Evolutionary conservation across 2,797 vertebrate genomes (phyloP).

Genomic region (Onychomys torridus): DNA sequence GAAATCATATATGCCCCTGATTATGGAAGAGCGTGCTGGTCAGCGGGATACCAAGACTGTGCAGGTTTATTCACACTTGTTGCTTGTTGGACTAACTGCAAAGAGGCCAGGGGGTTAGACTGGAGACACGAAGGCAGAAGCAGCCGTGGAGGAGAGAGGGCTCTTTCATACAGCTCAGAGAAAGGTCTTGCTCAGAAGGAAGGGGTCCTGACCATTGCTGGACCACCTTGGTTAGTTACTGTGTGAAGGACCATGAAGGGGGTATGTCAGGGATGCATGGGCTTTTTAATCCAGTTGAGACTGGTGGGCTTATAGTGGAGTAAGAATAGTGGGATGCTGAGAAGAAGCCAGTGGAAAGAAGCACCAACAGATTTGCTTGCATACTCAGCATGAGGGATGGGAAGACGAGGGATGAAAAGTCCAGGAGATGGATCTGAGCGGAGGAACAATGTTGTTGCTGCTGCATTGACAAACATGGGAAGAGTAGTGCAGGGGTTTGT

Average conservation of each 20-base stretch:
- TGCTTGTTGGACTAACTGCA: not conserved
- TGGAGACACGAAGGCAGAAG: not conserved
- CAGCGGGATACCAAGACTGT: not conserved
- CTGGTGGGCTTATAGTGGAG: not conserved
- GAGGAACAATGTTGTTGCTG: fast-evolving
- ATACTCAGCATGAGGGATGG: not conserved
- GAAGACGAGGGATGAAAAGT: not conserved
- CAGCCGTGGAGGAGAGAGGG: not conserved
- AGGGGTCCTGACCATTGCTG: not conserved
- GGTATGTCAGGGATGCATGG: not conserved
- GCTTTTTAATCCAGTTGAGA: not conserved
- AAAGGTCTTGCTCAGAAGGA: not conserved
- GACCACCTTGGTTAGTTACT: not conserved
- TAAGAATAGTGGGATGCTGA: not conserved
- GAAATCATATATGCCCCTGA: not conserved
- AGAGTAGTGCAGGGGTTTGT: not conserved
- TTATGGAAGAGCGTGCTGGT: not conserved
- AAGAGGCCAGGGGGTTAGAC: not conserved
- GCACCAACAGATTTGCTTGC: not conserved
- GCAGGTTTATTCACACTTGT: not conserved
- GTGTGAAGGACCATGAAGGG: not conserved
- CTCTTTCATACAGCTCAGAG: not conserved
- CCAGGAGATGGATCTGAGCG: not conserved
- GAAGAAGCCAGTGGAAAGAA: not conserved
- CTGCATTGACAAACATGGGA: not conserved